These are phyloP conservation scores for Microplitis mediator DNA, from an alignment of 1,140 invertebrate genomes.

Conservation along the genomic window DNA sequence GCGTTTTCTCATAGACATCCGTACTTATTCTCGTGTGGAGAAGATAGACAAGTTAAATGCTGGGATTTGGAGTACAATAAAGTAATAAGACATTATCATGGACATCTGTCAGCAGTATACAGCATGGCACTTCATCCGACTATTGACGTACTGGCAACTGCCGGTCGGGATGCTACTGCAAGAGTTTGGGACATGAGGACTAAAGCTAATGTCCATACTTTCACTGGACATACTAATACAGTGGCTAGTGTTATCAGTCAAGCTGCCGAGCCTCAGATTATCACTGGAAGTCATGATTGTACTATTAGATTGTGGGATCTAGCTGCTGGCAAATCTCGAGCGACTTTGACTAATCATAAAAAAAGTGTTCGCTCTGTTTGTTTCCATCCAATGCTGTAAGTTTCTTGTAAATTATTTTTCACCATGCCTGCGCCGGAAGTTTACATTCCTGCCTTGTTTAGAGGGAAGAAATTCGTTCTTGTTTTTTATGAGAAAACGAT, in stretches of 20 bases:
- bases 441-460: no score
- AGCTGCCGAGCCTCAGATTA: conserved; percentile 83
- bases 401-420: conserved; percentile 32
- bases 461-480: no score
- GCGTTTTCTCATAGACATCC: conserved; percentile 94
- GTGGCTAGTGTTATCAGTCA: conserved; percentile 94
- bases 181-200: conserved; percentile 99
- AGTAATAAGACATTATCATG: conserved; percentile 98
- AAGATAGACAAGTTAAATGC: conserved; percentile 99
- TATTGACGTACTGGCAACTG: conserved; percentile 93
- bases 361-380: conserved; percentile 93
- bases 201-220: conserved; percentile 96
- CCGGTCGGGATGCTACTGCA: conserved; percentile 93
- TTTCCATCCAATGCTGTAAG: conserved; percentile 86
- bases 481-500: no score
- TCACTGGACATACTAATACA: conserved; percentile 97
- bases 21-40: conserved; percentile 98
- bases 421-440: no score
- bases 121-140: conserved; percentile 92
- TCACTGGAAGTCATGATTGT: conserved; percentile 83
- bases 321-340: conserved; percentile 91
- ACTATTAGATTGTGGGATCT: conserved; percentile 96
- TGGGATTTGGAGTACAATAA: conserved; percentile 99
- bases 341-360: conserved; percentile 98
- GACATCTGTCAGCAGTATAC: conserved; percentile 97